Percentiles rank a stretch among this genome's conserved stretches.
Evolutionary conservation across 2,888 invertebrate species (phyloP).

Genomic region (Mesorhabditis belari): DNA sequence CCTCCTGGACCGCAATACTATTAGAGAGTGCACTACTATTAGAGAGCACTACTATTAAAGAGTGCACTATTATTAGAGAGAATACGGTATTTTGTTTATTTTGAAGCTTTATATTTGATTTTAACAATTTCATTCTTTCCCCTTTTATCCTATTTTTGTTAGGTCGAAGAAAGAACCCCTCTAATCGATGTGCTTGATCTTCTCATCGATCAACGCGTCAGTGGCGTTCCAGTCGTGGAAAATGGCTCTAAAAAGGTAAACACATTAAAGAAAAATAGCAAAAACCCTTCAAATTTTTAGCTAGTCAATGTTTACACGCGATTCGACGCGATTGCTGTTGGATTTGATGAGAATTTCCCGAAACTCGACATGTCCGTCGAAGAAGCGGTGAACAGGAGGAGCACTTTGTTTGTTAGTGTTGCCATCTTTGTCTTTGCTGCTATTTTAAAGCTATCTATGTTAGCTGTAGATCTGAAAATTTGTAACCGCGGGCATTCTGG

Average conservation of each 20-base stretch:
- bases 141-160: not conserved
- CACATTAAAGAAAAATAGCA: not conserved
- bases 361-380: constrained; percentile 18
- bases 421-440: too few species aligned
- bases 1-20: too few species aligned
- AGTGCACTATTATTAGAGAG: too few species aligned
- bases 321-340: constrained; percentile 25
- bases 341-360: constrained; percentile 14
- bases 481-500: too few species aligned
- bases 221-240: constrained; percentile 24
- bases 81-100: not conserved
- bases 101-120: not conserved
- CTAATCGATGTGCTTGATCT: constrained; percentile 24
- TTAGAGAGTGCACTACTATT: too few species aligned
- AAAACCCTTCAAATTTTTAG: constrained; percentile 4
- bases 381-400: constrained; percentile 15
- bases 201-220: constrained; percentile 24
- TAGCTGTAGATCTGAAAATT: too few species aligned
- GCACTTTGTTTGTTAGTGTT: constrained; percentile 8
- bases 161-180: constrained; percentile 20
- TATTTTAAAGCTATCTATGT: too few species aligned
- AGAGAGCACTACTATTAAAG: too few species aligned
- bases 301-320: constrained; percentile 24
- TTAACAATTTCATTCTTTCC: not conserved
- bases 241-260: constrained; percentile 12